A percentile compares a stretch with the other conserved stretches of the same genome.
Evolutionary conservation across 2,888 invertebrate species (phyloP).

Genomic region (Ethmia dodecea): DNA sequence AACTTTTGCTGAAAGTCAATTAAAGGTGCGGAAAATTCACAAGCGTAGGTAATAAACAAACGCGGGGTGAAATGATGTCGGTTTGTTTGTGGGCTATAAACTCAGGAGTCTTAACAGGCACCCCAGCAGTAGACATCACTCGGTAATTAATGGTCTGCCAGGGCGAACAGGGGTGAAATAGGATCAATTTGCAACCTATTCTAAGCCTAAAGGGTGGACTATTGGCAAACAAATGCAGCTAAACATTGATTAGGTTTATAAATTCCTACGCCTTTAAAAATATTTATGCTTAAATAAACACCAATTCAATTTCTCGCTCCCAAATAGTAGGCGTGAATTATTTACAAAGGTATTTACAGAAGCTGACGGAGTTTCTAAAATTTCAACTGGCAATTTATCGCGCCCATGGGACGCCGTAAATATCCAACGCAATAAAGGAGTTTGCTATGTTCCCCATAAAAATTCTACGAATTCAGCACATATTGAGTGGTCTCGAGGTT

Average conservation of each 20-base stretch:
- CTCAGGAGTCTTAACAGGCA: slow-evolving; percentile 46
- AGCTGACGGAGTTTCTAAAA: slow-evolving; percentile 35
- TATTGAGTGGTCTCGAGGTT: slow-evolving; percentile 64
- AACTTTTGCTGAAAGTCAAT: slow-evolving; percentile 47
- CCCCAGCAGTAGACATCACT: slow-evolving; percentile 42
- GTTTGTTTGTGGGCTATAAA: slow-evolving; percentile 73
- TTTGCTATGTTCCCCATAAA: slow-evolving; percentile 55
- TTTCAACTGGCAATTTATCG: slow-evolving; percentile 47
- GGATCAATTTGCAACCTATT: slow-evolving; percentile 68
- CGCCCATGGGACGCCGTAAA: slow-evolving; percentile 57
- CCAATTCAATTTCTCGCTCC: neutral
- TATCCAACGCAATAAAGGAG: slow-evolving; percentile 58
- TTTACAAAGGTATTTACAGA: slow-evolving; percentile 14
- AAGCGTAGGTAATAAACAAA: slow-evolving; percentile 57
- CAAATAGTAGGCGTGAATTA: slow-evolving; percentile 10
- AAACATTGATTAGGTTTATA: slow-evolving; percentile 44
- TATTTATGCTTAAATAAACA: neutral
- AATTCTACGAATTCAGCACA: slow-evolving; percentile 69
- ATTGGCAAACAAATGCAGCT: slow-evolving; percentile 34
- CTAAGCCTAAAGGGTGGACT: slow-evolving; percentile 41
- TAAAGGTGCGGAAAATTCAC: slow-evolving; percentile 43
- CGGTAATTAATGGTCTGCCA: slow-evolving; percentile 68
- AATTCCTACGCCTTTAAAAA: neutral
- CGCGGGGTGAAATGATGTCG: slow-evolving; percentile 56
- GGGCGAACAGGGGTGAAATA: slow-evolving; percentile 62